Conservation (phyloP, 2,797 vertebrate genomes). For the Brachyalestes nurse region DNA sequence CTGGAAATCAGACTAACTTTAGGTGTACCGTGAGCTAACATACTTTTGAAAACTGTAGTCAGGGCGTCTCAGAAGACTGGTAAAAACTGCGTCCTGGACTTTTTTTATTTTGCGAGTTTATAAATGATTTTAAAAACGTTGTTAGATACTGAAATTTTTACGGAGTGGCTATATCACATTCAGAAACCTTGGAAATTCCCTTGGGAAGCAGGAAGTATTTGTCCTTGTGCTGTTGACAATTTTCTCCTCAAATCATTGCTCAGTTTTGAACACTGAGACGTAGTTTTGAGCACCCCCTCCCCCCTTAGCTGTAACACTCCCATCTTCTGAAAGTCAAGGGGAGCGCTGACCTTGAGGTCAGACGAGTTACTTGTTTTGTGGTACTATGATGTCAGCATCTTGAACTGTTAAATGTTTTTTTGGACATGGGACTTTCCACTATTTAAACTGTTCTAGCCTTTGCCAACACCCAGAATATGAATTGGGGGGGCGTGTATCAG, state of each 20-base stretch:
- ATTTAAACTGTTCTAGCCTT: not conserved
- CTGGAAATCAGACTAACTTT: not conserved
- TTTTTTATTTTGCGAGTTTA: not conserved
- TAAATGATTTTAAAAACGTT: not conserved
- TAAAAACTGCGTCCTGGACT: too few species aligned
- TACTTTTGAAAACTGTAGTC: not conserved
- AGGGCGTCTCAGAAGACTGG: too few species aligned
- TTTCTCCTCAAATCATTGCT: not conserved
- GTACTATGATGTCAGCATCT: not conserved
- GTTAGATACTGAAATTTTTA: not conserved
- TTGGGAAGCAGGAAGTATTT: conserved; percentile 54
- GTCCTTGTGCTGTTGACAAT: conserved; percentile 8
- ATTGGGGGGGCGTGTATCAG: not conserved
- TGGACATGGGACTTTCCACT: too few species aligned
- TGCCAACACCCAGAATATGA: not conserved
- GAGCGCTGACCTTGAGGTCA: not conserved
- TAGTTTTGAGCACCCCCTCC: not conserved
- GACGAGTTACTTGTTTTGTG: not conserved
- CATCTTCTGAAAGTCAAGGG: not conserved
- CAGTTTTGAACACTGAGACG: not conserved
- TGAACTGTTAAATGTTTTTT: not conserved
- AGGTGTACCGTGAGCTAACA: not conserved
- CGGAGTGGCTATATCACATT: not conserved
- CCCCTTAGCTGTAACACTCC: too few species aligned
- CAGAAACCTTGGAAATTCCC: conserved; percentile 24